phyloP scores from a whole-genome alignment of 2,113 vertebrate genomes.

The Tenebrosternarchus preto region DNA sequence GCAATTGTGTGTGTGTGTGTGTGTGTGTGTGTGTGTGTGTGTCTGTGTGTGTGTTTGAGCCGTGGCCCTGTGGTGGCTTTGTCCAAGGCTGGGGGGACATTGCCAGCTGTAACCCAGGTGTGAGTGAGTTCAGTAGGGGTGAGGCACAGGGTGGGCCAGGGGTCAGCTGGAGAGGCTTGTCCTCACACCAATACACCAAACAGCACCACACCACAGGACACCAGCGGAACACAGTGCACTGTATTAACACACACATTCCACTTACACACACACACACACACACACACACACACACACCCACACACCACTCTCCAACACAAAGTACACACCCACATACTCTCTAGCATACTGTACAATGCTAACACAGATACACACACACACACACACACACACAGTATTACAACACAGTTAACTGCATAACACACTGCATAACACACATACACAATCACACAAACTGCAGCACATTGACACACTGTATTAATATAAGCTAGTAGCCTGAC shows the following conservation, averaged over 20 bases:
- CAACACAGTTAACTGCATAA: background rate
- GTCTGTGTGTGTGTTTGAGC: constrained; percentile 22
- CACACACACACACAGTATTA: background rate
- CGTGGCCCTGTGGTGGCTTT: constrained; percentile 21
- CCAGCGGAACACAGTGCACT: background rate
- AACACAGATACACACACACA: background rate
- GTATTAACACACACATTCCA: background rate
- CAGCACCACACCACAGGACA: constrained; percentile 10
- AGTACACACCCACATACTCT: background rate
- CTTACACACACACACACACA: background rate
- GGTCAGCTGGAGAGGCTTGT: constrained; percentile 47
- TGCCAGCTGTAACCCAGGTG: constrained; percentile 52
- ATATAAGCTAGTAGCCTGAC: too few species aligned
- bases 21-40: constrained; percentile 16
- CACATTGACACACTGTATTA: too few species aligned
- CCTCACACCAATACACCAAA: constrained; percentile 45
- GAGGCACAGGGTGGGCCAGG: constrained; percentile 45
- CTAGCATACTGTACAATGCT: too few species aligned
- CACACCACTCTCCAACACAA: too few species aligned
- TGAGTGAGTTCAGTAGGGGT: constrained; percentile 46
- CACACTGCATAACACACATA: constrained; percentile 16
- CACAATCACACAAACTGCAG: background rate
- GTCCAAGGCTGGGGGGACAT: constrained; percentile 37
- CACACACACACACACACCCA: background rate
- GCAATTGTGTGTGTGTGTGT: background rate